These are phyloP conservation scores for Cepaea nemoralis DNA, from an alignment of 1,140 invertebrate genomes.

Conservation along the genomic window DNA sequence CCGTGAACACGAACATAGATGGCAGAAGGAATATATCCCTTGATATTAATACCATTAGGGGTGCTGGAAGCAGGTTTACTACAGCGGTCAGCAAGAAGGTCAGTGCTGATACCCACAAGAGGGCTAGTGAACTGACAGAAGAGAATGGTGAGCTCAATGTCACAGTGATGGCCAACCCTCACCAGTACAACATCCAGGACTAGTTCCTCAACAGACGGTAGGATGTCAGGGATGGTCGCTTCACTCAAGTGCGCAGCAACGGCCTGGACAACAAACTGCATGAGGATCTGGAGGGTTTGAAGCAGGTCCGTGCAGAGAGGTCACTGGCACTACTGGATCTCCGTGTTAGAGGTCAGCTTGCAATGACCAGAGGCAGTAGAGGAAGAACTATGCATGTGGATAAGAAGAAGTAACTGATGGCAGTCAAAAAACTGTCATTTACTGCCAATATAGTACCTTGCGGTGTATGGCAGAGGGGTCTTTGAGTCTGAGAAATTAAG, in stretches of 20 bases:
- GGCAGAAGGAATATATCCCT: too few species aligned
- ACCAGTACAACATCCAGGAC: slow-evolving; percentile 99
- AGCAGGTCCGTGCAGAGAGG: slow-evolving; percentile 97
- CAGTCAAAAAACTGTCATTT: slow-evolving; percentile 24
- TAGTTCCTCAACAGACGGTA: slow-evolving; percentile 99
- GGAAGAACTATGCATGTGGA: slow-evolving; percentile 99
- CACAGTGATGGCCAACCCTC: slow-evolving; percentile 96
- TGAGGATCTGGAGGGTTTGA: slow-evolving; percentile 97
- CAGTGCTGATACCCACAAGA: slow-evolving; percentile 95
- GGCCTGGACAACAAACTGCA: slow-evolving; percentile 96
- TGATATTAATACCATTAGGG: too few species aligned
- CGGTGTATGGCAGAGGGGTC: too few species aligned
- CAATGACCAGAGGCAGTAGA: slow-evolving; percentile 96
- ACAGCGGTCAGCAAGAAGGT: slow-evolving; percentile 98
- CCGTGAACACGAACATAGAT: too few species aligned
- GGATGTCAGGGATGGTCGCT: slow-evolving; percentile 99
- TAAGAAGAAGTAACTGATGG: slow-evolving; percentile 88
- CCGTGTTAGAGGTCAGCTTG: slow-evolving; percentile 97
- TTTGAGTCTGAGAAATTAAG: too few species aligned
- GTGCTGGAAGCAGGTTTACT: slow-evolving; percentile 95
- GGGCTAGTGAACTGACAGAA: slow-evolving; percentile 97
- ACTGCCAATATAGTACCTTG: too few species aligned
- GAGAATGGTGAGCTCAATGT: slow-evolving; percentile 99
- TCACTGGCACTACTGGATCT: slow-evolving; percentile 98
- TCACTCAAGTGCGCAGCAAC: slow-evolving; percentile 92